Base-by-base conservation (phyloP, 1,140 invertebrate species). In the Araneus ventricosus region DNA sequence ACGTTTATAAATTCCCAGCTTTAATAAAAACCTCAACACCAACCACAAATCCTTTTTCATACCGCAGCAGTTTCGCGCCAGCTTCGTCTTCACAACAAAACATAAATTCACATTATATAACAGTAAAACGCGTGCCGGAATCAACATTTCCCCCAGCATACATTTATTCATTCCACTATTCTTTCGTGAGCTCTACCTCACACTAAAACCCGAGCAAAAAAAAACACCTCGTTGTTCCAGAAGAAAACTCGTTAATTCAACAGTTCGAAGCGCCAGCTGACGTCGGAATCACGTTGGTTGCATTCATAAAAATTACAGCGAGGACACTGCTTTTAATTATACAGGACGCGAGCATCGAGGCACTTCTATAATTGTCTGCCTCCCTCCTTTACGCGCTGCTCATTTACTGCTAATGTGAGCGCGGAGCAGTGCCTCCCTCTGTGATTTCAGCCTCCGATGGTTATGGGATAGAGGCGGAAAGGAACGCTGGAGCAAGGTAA, bases 231-330 rank as follows among this genome's bases (percentile, higher is more conserved):
- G 22, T 63, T 63, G 59, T n/a, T 63, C 2, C 24, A 63, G 45
- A 52, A n/a, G 20, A 63, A 24, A 22, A 63, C 59, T 63, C 59
- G n/a, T 63, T 63, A 63, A 63, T n/a, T 52, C 45, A 52, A 52
- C 59, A 63, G n/a, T 22, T 24, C 20, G 59, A 63, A 63, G 27
- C 30, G 0, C 67, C 14, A 75, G 67, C 67, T 75, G 67, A 75
- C 27, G 67, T 75, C 20, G 4, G 67, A 34, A 34, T 75, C 67
- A 30, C 30, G 67, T 24, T 2, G 59, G n/a, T 8, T 63, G 59
- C 67, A 17, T 75, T 75, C 67, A 75, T 75, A 75, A 75, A 75
- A 75, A 75, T 75, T 30, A 30, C n/a, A 4, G 22, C 67, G 27
- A 34, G 63, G 67, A 75, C 30, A 34, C 27, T 14, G 8, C 17